Evolutionary conservation across 2,113 vertebrate species (phyloP).

Genomic region (Pedetes capensis): DNA sequence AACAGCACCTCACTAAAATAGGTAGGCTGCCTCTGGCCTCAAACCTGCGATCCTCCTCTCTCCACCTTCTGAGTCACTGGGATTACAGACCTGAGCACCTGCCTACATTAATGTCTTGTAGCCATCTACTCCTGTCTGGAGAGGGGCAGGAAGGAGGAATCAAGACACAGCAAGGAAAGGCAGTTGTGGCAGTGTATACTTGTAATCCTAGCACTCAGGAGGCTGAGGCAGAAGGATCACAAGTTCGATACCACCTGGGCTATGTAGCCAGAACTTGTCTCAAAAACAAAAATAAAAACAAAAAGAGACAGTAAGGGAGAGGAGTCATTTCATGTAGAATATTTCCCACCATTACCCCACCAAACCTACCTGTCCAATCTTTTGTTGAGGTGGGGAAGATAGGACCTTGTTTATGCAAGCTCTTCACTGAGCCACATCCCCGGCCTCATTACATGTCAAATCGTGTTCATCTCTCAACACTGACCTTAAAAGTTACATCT

Average conservation of each 20-base stretch:
- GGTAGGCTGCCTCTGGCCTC: too few relatives aligned
- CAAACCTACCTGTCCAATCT: background rate
- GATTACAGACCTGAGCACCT: too few relatives aligned
- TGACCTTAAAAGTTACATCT: slow-evolving; percentile 8
- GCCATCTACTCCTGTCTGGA: background rate
- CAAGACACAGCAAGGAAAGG: too few relatives aligned
- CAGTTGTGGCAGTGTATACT: too few relatives aligned
- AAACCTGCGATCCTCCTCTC: too few relatives aligned
- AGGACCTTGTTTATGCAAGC: background rate
- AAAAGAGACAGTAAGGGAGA: background rate
- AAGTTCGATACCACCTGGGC: too few relatives aligned
- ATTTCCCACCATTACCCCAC: background rate
- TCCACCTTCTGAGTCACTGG: too few relatives aligned
- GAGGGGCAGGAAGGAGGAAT: background rate
- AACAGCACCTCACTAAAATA: too few relatives aligned
- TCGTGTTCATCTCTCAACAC: slow-evolving; percentile 26
- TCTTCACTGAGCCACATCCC: background rate
- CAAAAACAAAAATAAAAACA: too few relatives aligned
- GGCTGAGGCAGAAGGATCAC: too few relatives aligned
- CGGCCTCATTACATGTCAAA: background rate
- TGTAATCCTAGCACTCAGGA: too few relatives aligned
- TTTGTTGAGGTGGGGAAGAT: background rate
- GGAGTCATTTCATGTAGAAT: background rate
- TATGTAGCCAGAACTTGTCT: too few relatives aligned
- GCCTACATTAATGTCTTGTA: background rate